A percentile compares a stretch with the other conserved stretches of the same genome.
Conservation (phyloP, 1,140 invertebrate species). For the Armadillidium nasatum region DNA sequence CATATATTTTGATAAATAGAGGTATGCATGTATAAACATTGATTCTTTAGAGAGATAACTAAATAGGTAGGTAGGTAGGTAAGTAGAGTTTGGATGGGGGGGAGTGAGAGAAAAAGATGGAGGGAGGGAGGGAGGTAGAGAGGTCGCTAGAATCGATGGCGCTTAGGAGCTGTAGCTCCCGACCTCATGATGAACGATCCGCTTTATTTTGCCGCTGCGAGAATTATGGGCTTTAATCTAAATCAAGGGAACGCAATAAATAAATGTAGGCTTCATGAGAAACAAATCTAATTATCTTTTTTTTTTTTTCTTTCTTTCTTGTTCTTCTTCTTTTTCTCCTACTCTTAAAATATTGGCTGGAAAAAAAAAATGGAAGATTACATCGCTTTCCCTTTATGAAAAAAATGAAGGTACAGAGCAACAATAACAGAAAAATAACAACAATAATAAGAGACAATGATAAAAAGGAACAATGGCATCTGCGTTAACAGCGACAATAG, state of each 20-base stretch:
- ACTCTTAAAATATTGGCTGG: neutral
- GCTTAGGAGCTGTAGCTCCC: slow-evolving; percentile 10
- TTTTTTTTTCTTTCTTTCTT: neutral
- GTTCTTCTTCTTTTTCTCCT: neutral
- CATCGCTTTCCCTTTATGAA: slow-evolving; percentile 7
- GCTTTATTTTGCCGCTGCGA: slow-evolving; percentile 11
- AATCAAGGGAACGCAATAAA: slow-evolving; percentile 6
- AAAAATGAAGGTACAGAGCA: neutral
- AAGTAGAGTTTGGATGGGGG: neutral
- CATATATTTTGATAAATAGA: too few species aligned
- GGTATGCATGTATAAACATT: too few species aligned
- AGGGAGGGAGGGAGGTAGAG: neutral
- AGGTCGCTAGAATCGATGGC: slow-evolving; percentile 4
- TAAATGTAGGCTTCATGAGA: slow-evolving; percentile 12
- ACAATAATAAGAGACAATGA: neutral
- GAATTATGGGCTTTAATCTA: slow-evolving; percentile 13
- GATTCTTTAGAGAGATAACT: neutral
- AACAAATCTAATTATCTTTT: slow-evolving; percentile 14
- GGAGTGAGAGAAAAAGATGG: neutral
- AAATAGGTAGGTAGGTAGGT: neutral
- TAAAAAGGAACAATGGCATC: too few species aligned
- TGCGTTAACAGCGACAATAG: too few species aligned
- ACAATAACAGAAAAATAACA: neutral
- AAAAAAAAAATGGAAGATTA: slow-evolving; percentile 4
- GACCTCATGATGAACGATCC: slow-evolving; percentile 3